These are phyloP conservation scores for Troides oblongomaculatus DNA, from an alignment of 2,888 invertebrate species.

Conservation along the genomic window DNA sequence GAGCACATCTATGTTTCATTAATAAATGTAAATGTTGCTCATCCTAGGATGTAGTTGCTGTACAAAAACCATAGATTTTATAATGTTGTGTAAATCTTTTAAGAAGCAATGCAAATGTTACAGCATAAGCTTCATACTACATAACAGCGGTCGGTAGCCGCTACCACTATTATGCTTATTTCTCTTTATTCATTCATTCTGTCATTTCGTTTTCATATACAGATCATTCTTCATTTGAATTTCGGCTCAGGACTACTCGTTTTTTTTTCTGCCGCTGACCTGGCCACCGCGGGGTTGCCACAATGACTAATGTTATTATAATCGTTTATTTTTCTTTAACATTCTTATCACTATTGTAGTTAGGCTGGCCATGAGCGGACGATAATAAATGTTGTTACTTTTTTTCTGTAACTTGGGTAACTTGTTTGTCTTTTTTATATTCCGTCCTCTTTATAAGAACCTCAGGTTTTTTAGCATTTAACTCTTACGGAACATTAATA, in stretches of 20 bases:
- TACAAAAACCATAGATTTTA: neutral
- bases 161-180: conserved; percentile 55
- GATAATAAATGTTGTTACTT: conserved; percentile 11
- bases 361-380: conserved; percentile 34
- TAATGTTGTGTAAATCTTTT: neutral
- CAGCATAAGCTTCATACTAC: conserved; percentile 43
- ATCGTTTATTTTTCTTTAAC: conserved; percentile 78
- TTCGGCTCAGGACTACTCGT: conserved; percentile 59
- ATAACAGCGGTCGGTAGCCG: conserved; percentile 66
- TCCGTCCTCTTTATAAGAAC: too few relatives aligned
- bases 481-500: neutral
- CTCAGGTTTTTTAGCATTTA: neutral
- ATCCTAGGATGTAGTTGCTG: neutral
- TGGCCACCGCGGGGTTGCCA: conserved; percentile 73
- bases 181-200: conserved; percentile 73
- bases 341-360: conserved; percentile 75
- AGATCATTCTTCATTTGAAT: conserved; percentile 79
- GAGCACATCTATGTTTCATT: too few relatives aligned
- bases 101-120: neutral
- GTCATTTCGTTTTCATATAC: conserved; percentile 79
- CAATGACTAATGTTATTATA: conserved; percentile 76
- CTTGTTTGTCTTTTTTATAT: too few relatives aligned
- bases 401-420: conserved; percentile 2
- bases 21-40: too few relatives aligned
- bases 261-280: conserved; percentile 74